These are phyloP conservation scores for Macrotis lagotis DNA, from an alignment of 2,113 vertebrate species.

Conservation along the genomic window DNA sequence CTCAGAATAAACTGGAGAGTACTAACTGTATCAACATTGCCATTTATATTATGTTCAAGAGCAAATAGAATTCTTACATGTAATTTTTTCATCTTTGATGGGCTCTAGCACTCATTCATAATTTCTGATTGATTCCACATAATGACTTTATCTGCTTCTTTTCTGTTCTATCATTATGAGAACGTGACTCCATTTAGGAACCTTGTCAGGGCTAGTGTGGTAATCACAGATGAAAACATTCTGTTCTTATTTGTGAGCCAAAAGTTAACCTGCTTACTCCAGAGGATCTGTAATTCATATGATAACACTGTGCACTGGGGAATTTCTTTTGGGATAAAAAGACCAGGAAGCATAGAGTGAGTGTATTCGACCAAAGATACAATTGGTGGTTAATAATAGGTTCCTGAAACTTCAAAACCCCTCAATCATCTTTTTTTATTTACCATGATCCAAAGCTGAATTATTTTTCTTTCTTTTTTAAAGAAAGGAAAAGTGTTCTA, in stretches of 20 bases:
- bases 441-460: not conserved
- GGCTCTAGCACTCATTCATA: conserved; percentile 32
- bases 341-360: conserved; percentile 51
- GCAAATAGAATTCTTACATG: conserved; percentile 25
- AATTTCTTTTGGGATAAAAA: conserved; percentile 60
- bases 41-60: conserved; percentile 1
- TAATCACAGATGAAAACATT: conserved; percentile 77
- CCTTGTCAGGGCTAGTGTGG: conserved; percentile 60
- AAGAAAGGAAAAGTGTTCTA: not conserved
- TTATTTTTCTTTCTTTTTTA: conserved; percentile 11
- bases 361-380: conserved; percentile 38
- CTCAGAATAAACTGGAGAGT: conserved; percentile 38
- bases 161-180: conserved; percentile 27
- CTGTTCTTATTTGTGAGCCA: conserved; percentile 80
- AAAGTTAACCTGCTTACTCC: conserved; percentile 67
- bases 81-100: conserved; percentile 47
- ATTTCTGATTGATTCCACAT: conserved; percentile 9
- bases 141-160: conserved; percentile 38
- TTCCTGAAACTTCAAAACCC: conserved; percentile 45
- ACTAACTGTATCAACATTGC: conserved; percentile 48
- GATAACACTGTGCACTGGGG: conserved; percentile 38
- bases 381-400: conserved; percentile 15
- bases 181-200: conserved; percentile 73
- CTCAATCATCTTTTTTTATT: conserved; percentile 43
- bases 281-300: conserved; percentile 67